phyloP scores from a whole-genome alignment of 2,888 invertebrate genomes.

The Spatulosminthurus flaviceps region DNA sequence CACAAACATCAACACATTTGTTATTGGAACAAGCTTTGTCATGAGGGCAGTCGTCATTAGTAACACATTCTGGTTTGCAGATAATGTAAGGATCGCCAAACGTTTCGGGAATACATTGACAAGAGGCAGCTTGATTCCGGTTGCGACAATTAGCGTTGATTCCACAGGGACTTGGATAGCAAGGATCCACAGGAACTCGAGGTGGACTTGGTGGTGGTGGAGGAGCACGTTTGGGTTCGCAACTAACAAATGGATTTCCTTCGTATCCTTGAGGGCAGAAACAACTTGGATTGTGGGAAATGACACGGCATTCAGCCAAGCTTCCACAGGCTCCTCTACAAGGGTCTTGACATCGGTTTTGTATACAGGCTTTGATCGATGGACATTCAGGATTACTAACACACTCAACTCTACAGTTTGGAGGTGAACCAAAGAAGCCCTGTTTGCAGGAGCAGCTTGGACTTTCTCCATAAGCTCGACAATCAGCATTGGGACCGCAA shows the following conservation, averaged over 20 bases:
- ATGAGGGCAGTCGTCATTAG: constrained; percentile 73
- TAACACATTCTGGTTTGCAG: constrained; percentile 80
- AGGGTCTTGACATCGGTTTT: constrained; percentile 69
- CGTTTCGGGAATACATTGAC: constrained; percentile 76
- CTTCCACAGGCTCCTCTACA: constrained; percentile 50
- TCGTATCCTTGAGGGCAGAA: constrained; percentile 72
- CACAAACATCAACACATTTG: constrained; percentile 72
- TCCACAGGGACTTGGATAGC: constrained; percentile 72
- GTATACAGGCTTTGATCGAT: constrained; percentile 77
- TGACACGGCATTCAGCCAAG: constrained; percentile 64
- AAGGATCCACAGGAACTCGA: constrained; percentile 69
- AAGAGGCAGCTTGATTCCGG: constrained; percentile 73
- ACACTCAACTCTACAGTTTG: constrained; percentile 73
- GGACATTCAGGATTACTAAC: constrained; percentile 75
- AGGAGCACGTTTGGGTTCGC: constrained; percentile 46
- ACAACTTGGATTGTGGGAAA: constrained; percentile 71
- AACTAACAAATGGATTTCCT: constrained; percentile 76
- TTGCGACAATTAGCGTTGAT: constrained; percentile 78
- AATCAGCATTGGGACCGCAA: constrained; percentile 79
- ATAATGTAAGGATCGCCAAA: constrained; percentile 74
- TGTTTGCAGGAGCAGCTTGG: constrained; percentile 65
- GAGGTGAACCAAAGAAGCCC: constrained; percentile 64
- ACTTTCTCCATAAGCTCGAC: constrained; percentile 64
- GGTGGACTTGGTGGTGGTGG: constrained; percentile 66
- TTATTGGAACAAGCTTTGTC: constrained; percentile 75